These are phyloP conservation scores for Silurus glanis DNA, from an alignment of 2,113 vertebrate genomes.

Conservation along the genomic window DNA sequence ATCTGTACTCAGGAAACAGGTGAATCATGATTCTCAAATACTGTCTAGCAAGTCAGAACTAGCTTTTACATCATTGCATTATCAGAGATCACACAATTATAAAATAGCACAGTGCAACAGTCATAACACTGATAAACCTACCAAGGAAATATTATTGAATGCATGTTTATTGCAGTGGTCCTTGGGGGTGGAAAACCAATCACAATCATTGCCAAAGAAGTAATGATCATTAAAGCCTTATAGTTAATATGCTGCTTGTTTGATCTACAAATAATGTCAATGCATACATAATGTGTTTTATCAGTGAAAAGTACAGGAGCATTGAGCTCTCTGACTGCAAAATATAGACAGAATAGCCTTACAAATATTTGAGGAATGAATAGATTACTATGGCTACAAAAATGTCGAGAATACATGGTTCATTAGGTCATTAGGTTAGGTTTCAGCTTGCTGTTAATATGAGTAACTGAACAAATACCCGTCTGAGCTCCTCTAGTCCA, in stretches of 20 bases:
- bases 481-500: not conserved
- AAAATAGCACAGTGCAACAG: not conserved
- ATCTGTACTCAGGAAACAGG: conserved; percentile 34
- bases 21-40: conserved; percentile 48
- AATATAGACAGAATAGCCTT: not conserved
- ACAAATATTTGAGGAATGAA: not conserved
- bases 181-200: not conserved
- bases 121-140: not conserved
- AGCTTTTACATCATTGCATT: conserved; percentile 20
- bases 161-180: not conserved
- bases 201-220: not conserved
- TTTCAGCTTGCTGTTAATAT: not conserved
- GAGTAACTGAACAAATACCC: not conserved
- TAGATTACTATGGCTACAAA: not conserved
- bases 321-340: not conserved
- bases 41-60: conserved; percentile 18
- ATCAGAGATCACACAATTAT: conserved; percentile 21
- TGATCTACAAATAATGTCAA: not conserved
- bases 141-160: not conserved
- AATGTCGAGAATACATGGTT: not conserved
- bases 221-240: not conserved
- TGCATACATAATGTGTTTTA: not conserved
- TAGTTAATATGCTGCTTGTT: not conserved
- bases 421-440: not conserved
- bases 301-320: not conserved